phyloP scores from a whole-genome alignment of 2,888 invertebrate species.

The Drosophila lacicola region DNA sequence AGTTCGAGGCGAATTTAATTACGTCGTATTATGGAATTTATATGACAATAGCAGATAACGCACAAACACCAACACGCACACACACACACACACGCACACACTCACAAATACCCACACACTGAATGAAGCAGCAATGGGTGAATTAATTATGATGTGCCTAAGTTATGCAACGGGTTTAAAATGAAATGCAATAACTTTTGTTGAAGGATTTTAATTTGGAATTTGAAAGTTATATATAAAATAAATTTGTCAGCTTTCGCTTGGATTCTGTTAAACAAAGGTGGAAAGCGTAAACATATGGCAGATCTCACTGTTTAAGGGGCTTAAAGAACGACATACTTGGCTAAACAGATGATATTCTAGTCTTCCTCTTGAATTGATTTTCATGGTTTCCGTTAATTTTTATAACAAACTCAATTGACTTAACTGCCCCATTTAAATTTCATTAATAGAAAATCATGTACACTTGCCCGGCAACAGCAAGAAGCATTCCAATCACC shows the following conservation, averaged over 20 bases:
- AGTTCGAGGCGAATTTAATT: constrained; percentile 81
- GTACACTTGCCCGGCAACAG: constrained; percentile 46
- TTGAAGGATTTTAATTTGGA: constrained; percentile 81
- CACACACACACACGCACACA: constrained; percentile 21
- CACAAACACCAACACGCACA: constrained; percentile 15
- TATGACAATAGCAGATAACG: constrained; percentile 74
- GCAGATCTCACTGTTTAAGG: too few species aligned
- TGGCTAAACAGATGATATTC: too few species aligned
- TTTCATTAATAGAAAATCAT: constrained; percentile 48
- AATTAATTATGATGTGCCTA: constrained; percentile 84
- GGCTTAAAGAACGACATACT: too few species aligned
- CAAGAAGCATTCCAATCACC: constrained; percentile 59
- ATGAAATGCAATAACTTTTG: constrained; percentile 83
- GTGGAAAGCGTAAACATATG: not conserved
- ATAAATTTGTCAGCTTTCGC: constrained; percentile 69
- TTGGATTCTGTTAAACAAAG: not conserved
- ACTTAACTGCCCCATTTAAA: constrained; percentile 49
- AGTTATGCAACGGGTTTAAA: constrained; percentile 74
- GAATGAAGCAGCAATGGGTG: constrained; percentile 53
- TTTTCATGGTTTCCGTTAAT: constrained; percentile 20
- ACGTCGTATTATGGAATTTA: constrained; percentile 84
- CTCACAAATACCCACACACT: constrained; percentile 12
- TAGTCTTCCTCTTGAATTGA: not conserved
- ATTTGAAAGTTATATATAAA: constrained; percentile 73
- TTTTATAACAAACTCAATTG: constrained; percentile 27